phyloP scores from a whole-genome alignment of 2,797 vertebrate genomes.

The Enteromius thamalakanensis region DNA sequence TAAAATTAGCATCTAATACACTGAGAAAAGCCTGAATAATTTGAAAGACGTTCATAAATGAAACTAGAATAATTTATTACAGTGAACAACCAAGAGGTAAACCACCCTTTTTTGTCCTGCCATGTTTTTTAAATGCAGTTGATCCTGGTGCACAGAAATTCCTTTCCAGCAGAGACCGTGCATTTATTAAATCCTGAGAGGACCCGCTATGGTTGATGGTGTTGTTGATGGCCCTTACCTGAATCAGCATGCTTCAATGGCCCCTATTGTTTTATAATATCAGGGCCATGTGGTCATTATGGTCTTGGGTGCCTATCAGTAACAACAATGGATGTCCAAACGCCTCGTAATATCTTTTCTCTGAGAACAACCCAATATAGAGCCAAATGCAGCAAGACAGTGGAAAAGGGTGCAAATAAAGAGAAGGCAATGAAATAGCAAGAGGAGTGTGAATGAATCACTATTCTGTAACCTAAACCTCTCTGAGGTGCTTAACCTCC shows the following conservation, averaged over 20 bases:
- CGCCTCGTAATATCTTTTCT: neutral
- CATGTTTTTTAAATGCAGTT: conserved; percentile 21
- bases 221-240: conserved; percentile 18
- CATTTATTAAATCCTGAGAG: conserved; percentile 33
- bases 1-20: neutral
- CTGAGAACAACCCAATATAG: neutral
- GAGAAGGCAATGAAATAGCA: neutral
- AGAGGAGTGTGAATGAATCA: conserved; percentile 34
- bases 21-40: neutral
- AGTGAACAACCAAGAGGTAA: neutral
- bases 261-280: conserved; percentile 40
- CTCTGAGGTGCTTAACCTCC: conserved; percentile 65
- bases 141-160: conserved; percentile 37
- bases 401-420: conserved; percentile 19
- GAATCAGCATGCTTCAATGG: conserved; percentile 14
- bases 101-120: conserved; percentile 9
- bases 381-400: neutral
- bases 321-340: conserved; percentile 28
- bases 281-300: conserved; percentile 18
- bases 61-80: neutral
- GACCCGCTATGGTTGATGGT: conserved; percentile 7
- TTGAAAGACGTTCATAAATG: neutral
- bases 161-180: conserved; percentile 33
- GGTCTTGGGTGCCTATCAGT: conserved; percentile 11
- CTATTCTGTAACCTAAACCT: conserved; percentile 60